These are phyloP conservation scores for Eilema griseolum DNA, from an alignment of 2,888 invertebrate genomes.

Conservation along the genomic window DNA sequence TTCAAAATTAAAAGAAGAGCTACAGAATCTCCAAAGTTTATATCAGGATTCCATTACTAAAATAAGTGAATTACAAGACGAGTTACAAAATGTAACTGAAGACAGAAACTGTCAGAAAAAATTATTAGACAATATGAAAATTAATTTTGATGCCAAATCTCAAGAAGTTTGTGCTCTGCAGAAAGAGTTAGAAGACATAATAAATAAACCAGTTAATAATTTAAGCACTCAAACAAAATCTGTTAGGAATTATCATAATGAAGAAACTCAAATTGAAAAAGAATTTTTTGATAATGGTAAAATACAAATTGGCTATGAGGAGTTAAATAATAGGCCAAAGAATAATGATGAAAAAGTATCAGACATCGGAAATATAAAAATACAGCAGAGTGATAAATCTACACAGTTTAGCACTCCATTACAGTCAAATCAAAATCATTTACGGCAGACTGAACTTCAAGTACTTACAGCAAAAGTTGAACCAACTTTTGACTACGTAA, in stretches of 20 bases:
- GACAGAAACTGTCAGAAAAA: slow-evolving; percentile 53
- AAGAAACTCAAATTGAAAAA: slow-evolving; percentile 60
- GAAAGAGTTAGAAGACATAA: slow-evolving; percentile 56
- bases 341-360: slow-evolving; percentile 19
- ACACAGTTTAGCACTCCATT: slow-evolving; percentile 26
- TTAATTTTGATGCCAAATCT: slow-evolving; percentile 59
- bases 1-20: slow-evolving; percentile 69
- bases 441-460: slow-evolving; percentile 65
- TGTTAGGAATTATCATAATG: slow-evolving; percentile 29
- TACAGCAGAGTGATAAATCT: slow-evolving; percentile 19
- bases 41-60: slow-evolving; percentile 64
- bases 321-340: slow-evolving; percentile 32
- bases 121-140: slow-evolving; percentile 55
- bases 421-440: slow-evolving; percentile 42
- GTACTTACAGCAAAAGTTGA: slow-evolving; percentile 66
- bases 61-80: slow-evolving; percentile 61
- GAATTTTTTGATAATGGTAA: slow-evolving; percentile 29
- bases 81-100: slow-evolving; percentile 47
- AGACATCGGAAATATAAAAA: slow-evolving; percentile 17
- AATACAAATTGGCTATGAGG: slow-evolving; percentile 29
- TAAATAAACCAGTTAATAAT: slow-evolving; percentile 53
- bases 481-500: slow-evolving; percentile 62
- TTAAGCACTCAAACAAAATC: slow-evolving; percentile 55
- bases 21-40: slow-evolving; percentile 61
- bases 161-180: slow-evolving; percentile 61